Evolutionary conservation across 2,113 vertebrate genomes (phyloP), one percentile per base, ranked within the genome.

Genomic region (Hyla sarda): DNA sequence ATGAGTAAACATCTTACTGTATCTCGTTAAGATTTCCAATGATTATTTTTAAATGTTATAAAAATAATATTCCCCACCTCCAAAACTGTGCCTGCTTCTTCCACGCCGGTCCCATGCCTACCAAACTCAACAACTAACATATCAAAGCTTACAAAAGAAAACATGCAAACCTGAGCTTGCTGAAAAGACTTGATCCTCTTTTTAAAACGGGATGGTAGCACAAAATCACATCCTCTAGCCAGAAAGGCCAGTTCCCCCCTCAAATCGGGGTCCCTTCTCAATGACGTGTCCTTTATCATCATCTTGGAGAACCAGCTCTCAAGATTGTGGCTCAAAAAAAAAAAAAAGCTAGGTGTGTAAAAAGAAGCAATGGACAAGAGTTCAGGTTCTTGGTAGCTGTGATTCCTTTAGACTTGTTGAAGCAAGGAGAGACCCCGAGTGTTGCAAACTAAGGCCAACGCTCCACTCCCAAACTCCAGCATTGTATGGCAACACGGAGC

Each of bases 281-380:
- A 93, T 90, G 98, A 98, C 45, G 95, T 93, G 92, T 99, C 98
- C 93, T 98, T 99, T 93, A 99, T 99, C 97, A 99, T 99, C 98
- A 99, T 99, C 91, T 95, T 95, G 95, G 87, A 90, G 91, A 93
- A 92, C 84, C 84, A 87, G 45, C 84, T 90, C 88, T 78, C 65
- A 37, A 41, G 75, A 25, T 23, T 47, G 50, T 30, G 19, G 48
- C 74, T 41, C 25, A 52, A 82, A 13, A 19, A 10, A 37, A 67
- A 67, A 67, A 67, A 28, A 67, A 32, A 17, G 37, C 73, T 48
- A 19, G 10, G 48, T 41, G 34, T 12, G 17, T 72, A 19, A 25
- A 4, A 74, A 73, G 12, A 17, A 76, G 56, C 7, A 32, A 47
- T 92, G 91, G 92, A 93, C 91, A 92, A 92, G 90, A 92, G 92